Evolutionary conservation across 1,140 invertebrate genomes (phyloP), one percentile per base, ranked within the genome.

Genomic region (Drosophila tsacasi): DNA sequence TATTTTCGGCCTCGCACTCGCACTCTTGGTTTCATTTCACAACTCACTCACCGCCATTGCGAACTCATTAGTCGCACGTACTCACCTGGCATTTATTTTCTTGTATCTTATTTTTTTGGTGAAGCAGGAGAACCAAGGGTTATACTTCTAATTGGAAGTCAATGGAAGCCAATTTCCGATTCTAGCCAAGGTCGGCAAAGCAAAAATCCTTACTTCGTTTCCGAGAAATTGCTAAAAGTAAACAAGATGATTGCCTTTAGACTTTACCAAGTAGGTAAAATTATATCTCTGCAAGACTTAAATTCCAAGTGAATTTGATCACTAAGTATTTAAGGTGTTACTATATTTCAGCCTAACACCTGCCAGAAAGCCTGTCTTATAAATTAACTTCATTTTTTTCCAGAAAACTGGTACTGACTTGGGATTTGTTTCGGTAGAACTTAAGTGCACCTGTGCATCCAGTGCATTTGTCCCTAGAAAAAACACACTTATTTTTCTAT

Each of bases 11-110:
- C 77, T 79, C 66, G 76, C 46, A 44, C 42, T 44, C 46, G 46
- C 60, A 79, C 84, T 89, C 71, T 89, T 89, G 77, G 81, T 89
- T 90, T 89, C 85, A 81, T 85, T 89, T 90, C 60, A 49, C 61
- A 85, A 64, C 37, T 54, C 39, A 35, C 25, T 21, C 19, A 12
- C 13, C 17, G 19, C 32, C 52, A 46, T 19, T 55, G 37, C 10
- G 32, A 35, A 23, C 73, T 85, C 83, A 87, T 87, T 87, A 87
- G 72, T 71, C 68, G 47, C 75, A 64, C 79, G 73, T 72, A 66
- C 40, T 66, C 47, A 61, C 57, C 52, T 19, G 27, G 44, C 32
- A 19, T 40, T 60, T 40, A 59, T 46, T 62, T 64, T 64, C 30
- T 37, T 64, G 49, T 40, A 23, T 19, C 55, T 44, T 59, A 42